A percentile compares a stretch with the other conserved stretches of the same genome.
These are phyloP conservation scores for Glandiceps talaboti DNA, from an alignment of 53 echinoderm and acorn worm species.

Conservation along the genomic window DNA sequence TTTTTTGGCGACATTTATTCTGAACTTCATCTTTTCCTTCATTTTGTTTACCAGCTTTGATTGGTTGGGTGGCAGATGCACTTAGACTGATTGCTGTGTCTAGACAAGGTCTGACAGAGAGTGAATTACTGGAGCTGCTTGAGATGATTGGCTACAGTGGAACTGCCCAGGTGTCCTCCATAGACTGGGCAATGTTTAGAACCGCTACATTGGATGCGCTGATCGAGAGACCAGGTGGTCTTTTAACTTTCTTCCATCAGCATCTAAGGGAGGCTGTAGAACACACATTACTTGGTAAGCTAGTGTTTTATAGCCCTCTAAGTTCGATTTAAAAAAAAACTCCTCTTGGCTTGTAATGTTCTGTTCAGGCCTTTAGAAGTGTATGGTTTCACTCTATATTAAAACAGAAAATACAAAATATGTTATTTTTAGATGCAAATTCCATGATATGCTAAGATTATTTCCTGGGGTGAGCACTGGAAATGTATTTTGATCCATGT, in stretches of 20 bases:
- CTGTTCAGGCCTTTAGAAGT: too few species aligned
- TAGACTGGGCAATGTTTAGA: constrained; percentile 87
- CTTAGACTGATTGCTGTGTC: constrained; percentile 78
- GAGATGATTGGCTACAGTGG: constrained; percentile 69
- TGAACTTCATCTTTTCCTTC: not conserved
- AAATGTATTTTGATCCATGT: too few species aligned
- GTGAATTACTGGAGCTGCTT: constrained; percentile 49
- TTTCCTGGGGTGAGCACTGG: too few species aligned
- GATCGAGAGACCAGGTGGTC: constrained; percentile 84
- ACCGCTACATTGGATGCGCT: constrained; percentile 79
- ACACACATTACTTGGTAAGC: constrained; percentile 69
- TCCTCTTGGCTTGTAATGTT: too few species aligned
- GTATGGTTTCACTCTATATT: too few species aligned
- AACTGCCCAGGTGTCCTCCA: constrained; percentile 53
- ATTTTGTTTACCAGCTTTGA: constrained; percentile 23
- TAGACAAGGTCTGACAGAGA: constrained; percentile 76
- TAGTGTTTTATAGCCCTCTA: too few species aligned
- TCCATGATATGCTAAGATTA: too few species aligned
- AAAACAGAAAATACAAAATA: too few species aligned
- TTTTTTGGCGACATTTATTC: too few species aligned
- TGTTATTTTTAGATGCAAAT: too few species aligned
- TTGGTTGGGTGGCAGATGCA: constrained; percentile 83
- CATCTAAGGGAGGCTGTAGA: constrained; percentile 84
- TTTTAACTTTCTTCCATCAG: constrained; percentile 81
- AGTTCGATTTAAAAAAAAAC: too few species aligned